Evolutionary conservation across 2,113 vertebrate genomes (phyloP).

Genomic region (Zingel zingel): DNA sequence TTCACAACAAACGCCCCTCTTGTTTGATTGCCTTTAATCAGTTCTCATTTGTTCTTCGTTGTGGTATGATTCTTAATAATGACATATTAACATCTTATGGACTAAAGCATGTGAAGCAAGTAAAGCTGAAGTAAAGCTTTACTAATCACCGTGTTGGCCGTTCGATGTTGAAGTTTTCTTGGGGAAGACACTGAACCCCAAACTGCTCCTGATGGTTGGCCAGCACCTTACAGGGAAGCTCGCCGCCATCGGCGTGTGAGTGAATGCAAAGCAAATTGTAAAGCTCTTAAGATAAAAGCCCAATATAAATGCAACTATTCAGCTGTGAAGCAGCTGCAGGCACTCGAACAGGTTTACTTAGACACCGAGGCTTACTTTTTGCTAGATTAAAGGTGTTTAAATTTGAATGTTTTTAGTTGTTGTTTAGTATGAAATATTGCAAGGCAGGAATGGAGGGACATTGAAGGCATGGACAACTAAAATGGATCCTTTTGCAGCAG

Average conservation of each 20-base stretch:
- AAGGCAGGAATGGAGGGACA: background rate
- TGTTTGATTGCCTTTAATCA: background rate
- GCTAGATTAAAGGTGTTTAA: background rate
- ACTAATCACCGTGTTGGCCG: background rate
- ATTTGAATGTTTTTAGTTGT: background rate
- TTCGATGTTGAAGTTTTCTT: background rate
- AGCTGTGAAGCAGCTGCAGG: background rate
- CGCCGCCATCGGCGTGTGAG: background rate
- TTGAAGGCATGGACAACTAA: no score
- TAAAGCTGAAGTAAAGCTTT: background rate
- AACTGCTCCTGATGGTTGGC: background rate
- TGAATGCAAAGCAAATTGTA: background rate
- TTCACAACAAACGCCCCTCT: background rate
- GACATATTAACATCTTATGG: background rate
- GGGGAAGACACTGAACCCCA: background rate
- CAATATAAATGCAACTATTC: background rate
- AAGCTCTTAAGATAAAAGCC: background rate
- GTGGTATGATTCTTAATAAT: background rate
- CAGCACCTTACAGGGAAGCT: background rate
- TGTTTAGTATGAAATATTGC: background rate
- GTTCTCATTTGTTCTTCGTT: background rate
- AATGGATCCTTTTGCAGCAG: background rate
- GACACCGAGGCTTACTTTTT: background rate
- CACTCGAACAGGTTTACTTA: background rate
- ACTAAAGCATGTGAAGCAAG: background rate